Percentiles rank a stretch among this genome's conserved stretches.
Conservation (phyloP, 2,888 invertebrate genomes). For the Bombylius major region DNA sequence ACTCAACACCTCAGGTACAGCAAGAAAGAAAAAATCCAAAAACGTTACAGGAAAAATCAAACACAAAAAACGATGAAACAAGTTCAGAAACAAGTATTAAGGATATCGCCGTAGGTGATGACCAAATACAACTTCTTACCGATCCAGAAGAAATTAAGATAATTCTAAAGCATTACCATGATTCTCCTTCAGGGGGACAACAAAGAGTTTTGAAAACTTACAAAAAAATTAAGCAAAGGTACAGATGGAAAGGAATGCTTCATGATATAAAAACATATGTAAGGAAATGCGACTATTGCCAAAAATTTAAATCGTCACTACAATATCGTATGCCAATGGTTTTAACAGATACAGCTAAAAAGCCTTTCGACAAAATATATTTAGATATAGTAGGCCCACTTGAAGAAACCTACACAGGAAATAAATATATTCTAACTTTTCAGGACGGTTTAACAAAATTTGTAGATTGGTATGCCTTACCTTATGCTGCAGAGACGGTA, state of each 20-base stretch:
- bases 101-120: neutral
- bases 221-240: neutral
- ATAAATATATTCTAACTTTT: slow-evolving; percentile 9
- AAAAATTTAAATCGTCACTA: neutral
- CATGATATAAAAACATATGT: neutral
- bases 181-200: neutral
- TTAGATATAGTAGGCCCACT: slow-evolving; percentile 1
- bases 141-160: neutral
- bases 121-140: neutral
- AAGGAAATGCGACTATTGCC: neutral
- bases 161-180: neutral
- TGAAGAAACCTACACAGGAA: neutral
- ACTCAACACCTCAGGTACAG: neutral
- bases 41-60: no score
- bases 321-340: neutral
- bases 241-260: neutral
- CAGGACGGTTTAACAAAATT: slow-evolving; percentile 9
- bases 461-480: slow-evolving; percentile 3
- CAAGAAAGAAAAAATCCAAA: neutral
- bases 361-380: neutral
- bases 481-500: slow-evolving; percentile 7
- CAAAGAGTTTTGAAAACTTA: neutral
- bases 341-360: neutral
- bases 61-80: no score
- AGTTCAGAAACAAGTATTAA: no score